phyloP scores from a whole-genome alignment of 2,113 vertebrate species.

The Chaetorhynchus papuensis region DNA sequence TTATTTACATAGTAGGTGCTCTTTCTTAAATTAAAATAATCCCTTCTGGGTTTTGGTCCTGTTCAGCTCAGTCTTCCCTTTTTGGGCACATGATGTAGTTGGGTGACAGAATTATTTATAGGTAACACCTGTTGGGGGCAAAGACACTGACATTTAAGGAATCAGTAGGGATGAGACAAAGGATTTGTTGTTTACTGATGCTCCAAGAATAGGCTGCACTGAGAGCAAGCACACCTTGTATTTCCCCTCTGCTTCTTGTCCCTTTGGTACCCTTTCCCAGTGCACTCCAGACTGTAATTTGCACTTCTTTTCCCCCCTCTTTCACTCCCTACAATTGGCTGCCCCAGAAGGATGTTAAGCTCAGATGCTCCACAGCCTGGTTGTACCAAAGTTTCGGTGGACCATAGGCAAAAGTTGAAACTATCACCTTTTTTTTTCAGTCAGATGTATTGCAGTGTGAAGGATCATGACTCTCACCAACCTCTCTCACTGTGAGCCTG shows the following conservation, averaged over 20 bases:
- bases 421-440: neutral
- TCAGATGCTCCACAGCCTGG: neutral
- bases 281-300: neutral
- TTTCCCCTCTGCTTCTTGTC: neutral
- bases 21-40: neutral
- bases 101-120: constrained; percentile 45
- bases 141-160: neutral
- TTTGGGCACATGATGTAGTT: neutral
- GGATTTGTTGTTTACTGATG: neutral
- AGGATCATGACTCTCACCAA: neutral
- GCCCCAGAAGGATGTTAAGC: accelerated
- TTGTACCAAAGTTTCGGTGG: neutral
- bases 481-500: neutral
- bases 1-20: neutral
- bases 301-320: neutral
- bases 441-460: neutral
- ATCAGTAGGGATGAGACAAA: neutral
- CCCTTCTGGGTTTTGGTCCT: neutral
- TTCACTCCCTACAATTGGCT: neutral
- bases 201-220: neutral
- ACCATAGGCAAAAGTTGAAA: neutral
- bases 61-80: neutral
- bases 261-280: neutral
- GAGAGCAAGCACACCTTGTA: neutral
- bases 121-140: neutral